phyloP scores from a whole-genome alignment of 2,113 vertebrate species.

The Malurus elegans region DNA sequence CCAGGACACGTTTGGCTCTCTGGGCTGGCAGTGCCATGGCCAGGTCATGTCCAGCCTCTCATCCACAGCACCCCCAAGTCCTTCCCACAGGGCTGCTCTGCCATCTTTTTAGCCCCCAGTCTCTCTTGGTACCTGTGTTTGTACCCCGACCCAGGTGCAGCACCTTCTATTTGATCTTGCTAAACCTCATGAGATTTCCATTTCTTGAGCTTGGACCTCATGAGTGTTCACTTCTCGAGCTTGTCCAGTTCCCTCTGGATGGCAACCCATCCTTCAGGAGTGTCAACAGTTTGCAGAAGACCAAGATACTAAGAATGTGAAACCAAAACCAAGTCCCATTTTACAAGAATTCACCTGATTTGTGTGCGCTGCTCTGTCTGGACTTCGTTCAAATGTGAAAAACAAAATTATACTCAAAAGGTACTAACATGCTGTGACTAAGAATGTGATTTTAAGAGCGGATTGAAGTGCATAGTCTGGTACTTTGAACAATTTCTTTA shows the following conservation, averaged over 20 bases:
- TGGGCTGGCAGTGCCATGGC: neutral
- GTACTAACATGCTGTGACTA: constrained; percentile 14
- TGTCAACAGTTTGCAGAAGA: neutral
- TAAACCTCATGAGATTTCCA: neutral
- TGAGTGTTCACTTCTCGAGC: accelerated
- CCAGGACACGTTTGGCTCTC: neutral
- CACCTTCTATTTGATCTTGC: neutral
- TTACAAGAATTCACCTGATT: neutral
- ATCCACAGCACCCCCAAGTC: neutral
- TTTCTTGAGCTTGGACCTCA: too few relatives aligned
- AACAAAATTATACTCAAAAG: neutral
- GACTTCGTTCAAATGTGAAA: neutral
- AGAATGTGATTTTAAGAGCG: neutral
- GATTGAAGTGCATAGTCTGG: neutral
- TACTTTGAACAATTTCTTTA: constrained; percentile 47
- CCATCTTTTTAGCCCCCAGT: accelerated
- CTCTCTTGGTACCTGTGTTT: neutral
- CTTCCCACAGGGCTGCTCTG: neutral
- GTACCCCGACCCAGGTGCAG: neutral
- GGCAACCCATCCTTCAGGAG: neutral
- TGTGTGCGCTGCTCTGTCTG: neutral
- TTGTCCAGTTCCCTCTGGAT: neutral
- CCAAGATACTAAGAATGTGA: neutral
- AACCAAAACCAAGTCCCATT: neutral
- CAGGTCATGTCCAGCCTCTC: neutral